Evolutionary conservation across 35 echinoderm and acorn worm genomes (phyloP), one percentile per base, ranked within the genome.

Genomic region (Heliocidaris erythrogramma): DNA sequence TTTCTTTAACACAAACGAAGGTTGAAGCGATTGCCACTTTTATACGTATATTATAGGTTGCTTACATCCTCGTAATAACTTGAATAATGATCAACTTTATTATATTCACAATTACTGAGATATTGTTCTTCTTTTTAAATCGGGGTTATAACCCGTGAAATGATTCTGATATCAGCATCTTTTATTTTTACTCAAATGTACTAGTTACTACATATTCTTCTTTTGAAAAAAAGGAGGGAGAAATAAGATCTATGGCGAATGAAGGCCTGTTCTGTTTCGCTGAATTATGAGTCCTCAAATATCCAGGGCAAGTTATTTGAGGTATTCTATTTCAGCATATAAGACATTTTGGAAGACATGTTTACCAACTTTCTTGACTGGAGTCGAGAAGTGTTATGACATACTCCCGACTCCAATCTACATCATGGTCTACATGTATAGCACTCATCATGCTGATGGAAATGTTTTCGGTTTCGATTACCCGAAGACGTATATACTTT

Each of bases 301-400:
- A 78, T 78, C 27, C 8, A 78, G 65, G 21, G 65, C 65, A 78
- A 78, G 65, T n/a, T 27, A 78, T 78, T 78, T 78, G 65, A 78
- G 65, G 65, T 78, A 78, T 78, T 78, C 21, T 21, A 4, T 27
- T 27, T 21, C 65, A 78, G 21, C 65, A 78, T 78, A 78, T 78
- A 78, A 21, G 65, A 78, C 65, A 78, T 78, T 78, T 18, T n/a
- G 2, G 65, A 78, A 78, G 18, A 78, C 65, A 78, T 78, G 65
- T 78, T 78, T 78, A 78, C 27, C 65, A n/a, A 78, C 27, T 60
- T 78, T 78, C 65, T 78, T 78, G 65, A 78, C 65, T 78, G 65
- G 8, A 78, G 65, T 78, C 27, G 65, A 78, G 65, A 21, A 78
- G 65, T 78, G 65, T 78, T 78, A 78, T 78, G 65, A 78, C 65